Evolutionary conservation across 2,888 invertebrate genomes (phyloP).

Genomic region (Drosophila dives): DNA sequence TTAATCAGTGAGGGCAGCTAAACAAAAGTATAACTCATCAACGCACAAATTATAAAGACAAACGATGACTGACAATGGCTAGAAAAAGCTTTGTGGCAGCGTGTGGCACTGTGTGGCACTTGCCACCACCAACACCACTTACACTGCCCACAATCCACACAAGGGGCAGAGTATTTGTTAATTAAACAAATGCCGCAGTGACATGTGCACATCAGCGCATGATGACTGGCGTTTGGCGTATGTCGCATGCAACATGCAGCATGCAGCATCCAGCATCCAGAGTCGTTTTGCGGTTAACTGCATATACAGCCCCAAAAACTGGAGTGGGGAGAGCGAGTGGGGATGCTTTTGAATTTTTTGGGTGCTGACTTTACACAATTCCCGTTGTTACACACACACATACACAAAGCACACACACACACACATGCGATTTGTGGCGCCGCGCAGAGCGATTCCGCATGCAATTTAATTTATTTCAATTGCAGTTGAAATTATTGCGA

Average conservation of each 20-base stretch:
- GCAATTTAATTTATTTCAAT: constrained; percentile 82
- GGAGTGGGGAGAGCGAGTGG: neutral
- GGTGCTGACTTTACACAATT: constrained; percentile 36
- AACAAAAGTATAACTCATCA: constrained; percentile 78
- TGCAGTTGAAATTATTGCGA: constrained; percentile 75
- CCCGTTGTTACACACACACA: constrained; percentile 55
- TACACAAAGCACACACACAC: constrained; percentile 46
- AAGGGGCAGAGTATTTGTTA: constrained; percentile 68
- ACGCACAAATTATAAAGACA: constrained; percentile 79
- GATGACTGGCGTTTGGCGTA: constrained; percentile 73
- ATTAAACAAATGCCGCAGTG: constrained; percentile 81
- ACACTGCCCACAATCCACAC: constrained; percentile 72
- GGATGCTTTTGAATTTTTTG: constrained; percentile 24
- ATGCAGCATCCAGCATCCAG: constrained; percentile 48
- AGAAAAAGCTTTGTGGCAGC: constrained; percentile 40
- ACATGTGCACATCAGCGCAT: constrained; percentile 77
- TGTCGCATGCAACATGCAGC: constrained; percentile 48
- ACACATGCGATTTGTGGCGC: constrained; percentile 50
- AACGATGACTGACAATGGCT: constrained; percentile 74
- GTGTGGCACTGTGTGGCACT: constrained; percentile 26
- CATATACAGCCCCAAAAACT: constrained; percentile 58
- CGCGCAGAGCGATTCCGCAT: constrained; percentile 50
- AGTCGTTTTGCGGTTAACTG: constrained; percentile 66
- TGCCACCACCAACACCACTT: constrained; percentile 59
- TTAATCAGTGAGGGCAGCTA: constrained; percentile 67